Percentiles rank a stretch among this genome's conserved stretches.
These are phyloP conservation scores for Gibbula magus DNA, from an alignment of 2,888 invertebrate species.

Conservation along the genomic window DNA sequence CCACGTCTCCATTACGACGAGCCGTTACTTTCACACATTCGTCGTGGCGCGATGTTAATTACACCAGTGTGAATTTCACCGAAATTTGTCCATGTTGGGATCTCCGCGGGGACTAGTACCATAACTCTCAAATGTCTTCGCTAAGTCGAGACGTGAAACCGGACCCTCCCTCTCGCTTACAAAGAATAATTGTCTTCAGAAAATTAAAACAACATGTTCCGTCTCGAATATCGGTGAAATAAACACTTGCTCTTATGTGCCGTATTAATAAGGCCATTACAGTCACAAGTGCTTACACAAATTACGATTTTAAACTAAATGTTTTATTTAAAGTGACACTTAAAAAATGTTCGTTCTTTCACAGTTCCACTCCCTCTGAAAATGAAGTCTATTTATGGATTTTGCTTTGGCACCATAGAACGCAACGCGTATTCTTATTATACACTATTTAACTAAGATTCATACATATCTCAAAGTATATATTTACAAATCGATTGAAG, in stretches of 20 bases:
- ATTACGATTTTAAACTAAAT: background rate
- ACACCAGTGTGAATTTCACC: slow-evolving; percentile 18
- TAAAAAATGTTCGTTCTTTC: background rate
- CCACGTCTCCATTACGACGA: background rate
- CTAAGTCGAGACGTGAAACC: background rate
- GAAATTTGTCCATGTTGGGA: slow-evolving; percentile 15
- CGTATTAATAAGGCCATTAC: slow-evolving; percentile 11
- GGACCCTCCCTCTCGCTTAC: background rate
- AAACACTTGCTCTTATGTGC: background rate
- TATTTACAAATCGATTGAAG: too few relatives aligned
- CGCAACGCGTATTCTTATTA: too few relatives aligned
- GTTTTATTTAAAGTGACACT: background rate
- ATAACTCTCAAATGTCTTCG: slow-evolving; percentile 10
- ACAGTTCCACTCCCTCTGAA: too few relatives aligned
- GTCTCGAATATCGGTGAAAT: background rate
- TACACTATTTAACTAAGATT: too few relatives aligned
- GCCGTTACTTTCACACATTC: slow-evolving; percentile 5
- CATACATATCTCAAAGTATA: too few relatives aligned
- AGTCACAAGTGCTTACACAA: background rate
- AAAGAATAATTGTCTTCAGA: slow-evolving; percentile 16
- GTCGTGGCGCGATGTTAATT: background rate
- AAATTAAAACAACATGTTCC: slow-evolving; percentile 10
- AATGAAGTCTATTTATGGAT: too few relatives aligned
- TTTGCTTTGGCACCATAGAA: too few relatives aligned
- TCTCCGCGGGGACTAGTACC: background rate